phyloP scores from a whole-genome alignment of 2,888 invertebrate species.

The Celastrina argiolus region DNA sequence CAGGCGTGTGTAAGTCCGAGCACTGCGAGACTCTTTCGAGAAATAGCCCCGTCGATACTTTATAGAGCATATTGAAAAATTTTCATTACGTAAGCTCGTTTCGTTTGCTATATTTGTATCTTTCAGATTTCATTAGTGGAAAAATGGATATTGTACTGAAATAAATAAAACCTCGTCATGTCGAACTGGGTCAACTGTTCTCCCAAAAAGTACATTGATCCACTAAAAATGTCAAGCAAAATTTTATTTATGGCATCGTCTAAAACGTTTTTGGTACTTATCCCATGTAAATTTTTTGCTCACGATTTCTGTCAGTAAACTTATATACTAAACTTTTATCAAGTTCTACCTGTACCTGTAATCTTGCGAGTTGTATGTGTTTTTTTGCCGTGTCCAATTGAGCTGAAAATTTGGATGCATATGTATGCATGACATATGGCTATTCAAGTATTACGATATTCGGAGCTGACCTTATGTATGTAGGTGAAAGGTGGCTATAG shows the following conservation, averaged over 20 bases:
- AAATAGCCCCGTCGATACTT: background rate
- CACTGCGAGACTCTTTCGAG: slow-evolving; percentile 5
- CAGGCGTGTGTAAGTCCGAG: slow-evolving; percentile 18
- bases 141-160: background rate
- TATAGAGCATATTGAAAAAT: slow-evolving; percentile 2
- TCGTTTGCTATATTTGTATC: background rate
- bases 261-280: background rate
- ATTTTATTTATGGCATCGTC: background rate
- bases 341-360: too few relatives aligned
- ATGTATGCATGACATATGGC: too few relatives aligned
- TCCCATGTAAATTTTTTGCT: slow-evolving; percentile 3
- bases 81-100: slow-evolving; percentile 5
- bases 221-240: background rate
- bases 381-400: too few relatives aligned
- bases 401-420: too few relatives aligned
- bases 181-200: background rate
- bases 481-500: too few relatives aligned
- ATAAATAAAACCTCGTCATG: too few relatives aligned
- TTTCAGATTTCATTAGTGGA: background rate
- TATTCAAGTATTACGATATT: too few relatives aligned
- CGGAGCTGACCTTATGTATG: too few relatives aligned
- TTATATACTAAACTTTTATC: too few relatives aligned
- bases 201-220: background rate
- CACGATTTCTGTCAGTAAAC: background rate
- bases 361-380: too few relatives aligned